Base-by-base conservation (phyloP, 1,140 invertebrate species). In the Macrobrachium nipponense region DNA sequence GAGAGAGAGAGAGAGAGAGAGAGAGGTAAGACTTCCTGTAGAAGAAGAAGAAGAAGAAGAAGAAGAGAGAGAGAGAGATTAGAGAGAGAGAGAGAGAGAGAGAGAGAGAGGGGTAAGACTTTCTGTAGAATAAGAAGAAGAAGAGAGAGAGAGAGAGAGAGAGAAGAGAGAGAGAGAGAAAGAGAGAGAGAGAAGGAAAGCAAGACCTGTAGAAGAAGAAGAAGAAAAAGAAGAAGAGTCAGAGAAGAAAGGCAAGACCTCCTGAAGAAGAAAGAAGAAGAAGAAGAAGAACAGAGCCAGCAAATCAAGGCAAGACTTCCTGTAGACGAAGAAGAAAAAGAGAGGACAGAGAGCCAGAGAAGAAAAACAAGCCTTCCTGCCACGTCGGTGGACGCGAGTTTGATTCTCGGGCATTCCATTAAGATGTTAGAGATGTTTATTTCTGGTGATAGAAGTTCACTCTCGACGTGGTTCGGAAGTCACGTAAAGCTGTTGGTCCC, bases 1-100 rank as follows among this genome's bases (percentile, higher is more conserved):
- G 44, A 70, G 44, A 70, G 43, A 81, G 79, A 70, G 44, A 70
- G 43, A 23, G 36, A 58, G 44, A 58, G 64, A 44, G 36, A 10
- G 17, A 51, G 18, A 1, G 27, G 27, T 4, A 36, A 36, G 27
- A 36, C 1, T 36, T 36, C 27, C 27, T 36, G 27, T 36, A 36
- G 27, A 36, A 36, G 27, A 36, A 58, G 64, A 70, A 36, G 58
- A 43, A 68, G 75, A 17, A 61, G 76, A 59, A 44, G 61, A 44
- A 5, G 18, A 6, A 64, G 58, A 27, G n/a, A 23, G 23, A 62
- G 58, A 23, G 15, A 27, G 58, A n/a, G 78, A n/a, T n/a, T n/a
- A 27, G 23, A 17, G 27, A 20, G 11, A 17, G 12, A 23, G 23
- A 62, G 58, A 23, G 23, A 62, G 58, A 23, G 15, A 27, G 58